phyloP scores from a whole-genome alignment of 1,140 invertebrate species.

The Philotrypesis tridentata region DNA sequence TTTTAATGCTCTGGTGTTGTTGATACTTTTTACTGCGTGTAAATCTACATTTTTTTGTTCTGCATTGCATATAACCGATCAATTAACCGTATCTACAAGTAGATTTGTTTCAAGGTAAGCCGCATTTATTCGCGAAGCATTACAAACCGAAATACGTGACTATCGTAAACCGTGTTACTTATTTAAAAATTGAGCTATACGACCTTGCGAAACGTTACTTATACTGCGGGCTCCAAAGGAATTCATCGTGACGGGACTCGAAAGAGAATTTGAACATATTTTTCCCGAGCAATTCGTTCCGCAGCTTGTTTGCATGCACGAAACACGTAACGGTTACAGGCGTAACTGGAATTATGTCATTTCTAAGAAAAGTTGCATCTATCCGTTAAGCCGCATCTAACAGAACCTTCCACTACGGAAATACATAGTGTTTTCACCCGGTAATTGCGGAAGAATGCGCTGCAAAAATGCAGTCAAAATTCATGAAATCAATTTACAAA shows the following conservation, averaged over 20 bases:
- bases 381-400: neutral
- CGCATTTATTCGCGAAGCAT: neutral
- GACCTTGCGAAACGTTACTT: neutral
- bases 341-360: neutral
- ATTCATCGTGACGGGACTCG: too few relatives aligned
- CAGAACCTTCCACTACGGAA: neutral
- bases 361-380: neutral
- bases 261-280: too few relatives aligned
- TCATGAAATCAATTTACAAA: neutral
- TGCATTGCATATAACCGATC: too few relatives aligned
- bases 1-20: too few relatives aligned
- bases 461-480: neutral
- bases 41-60: too few relatives aligned
- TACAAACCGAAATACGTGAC: neutral
- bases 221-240: too few relatives aligned
- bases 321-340: too few relatives aligned
- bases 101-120: neutral
- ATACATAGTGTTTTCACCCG: neutral
- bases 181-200: neutral
- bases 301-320: too few relatives aligned
- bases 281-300: too few relatives aligned
- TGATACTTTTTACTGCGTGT: too few relatives aligned
- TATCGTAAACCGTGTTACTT: neutral
- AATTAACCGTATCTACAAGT: neutral
- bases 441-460: too few relatives aligned